Conservation (phyloP, 2,888 invertebrate genomes). For the Iphiclides podalirius region DNA sequence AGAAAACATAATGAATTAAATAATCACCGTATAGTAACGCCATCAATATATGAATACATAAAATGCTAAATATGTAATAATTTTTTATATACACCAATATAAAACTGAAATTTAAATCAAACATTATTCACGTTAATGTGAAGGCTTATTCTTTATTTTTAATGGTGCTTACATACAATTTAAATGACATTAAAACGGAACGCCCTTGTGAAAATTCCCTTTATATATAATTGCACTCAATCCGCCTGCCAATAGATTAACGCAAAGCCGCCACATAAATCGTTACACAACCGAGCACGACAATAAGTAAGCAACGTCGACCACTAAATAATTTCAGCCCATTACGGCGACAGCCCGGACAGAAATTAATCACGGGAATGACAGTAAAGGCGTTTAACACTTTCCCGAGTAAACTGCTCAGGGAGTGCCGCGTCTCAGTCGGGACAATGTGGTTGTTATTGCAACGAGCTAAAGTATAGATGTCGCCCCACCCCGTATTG, state of each 20-base stretch:
- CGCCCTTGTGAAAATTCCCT: neutral
- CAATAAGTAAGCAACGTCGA: constrained; percentile 67
- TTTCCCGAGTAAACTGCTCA: constrained; percentile 46
- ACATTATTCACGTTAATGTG: too few relatives aligned
- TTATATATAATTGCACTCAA: constrained; percentile 3
- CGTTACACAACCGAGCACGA: constrained; percentile 50
- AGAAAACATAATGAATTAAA: too few relatives aligned
- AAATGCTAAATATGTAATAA: too few relatives aligned
- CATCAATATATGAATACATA: too few relatives aligned
- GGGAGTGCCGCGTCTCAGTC: constrained; percentile 9
- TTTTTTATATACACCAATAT: too few relatives aligned
- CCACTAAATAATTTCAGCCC: constrained; percentile 77
- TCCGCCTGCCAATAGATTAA: constrained; percentile 37
- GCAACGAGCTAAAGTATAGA: constrained; percentile 26
- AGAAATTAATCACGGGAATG: constrained; percentile 75
- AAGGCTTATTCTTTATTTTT: too few relatives aligned
- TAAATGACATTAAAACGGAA: constrained; percentile 15
- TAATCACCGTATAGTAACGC: too few relatives aligned
- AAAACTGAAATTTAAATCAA: too few relatives aligned
- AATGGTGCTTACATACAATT: too few relatives aligned
- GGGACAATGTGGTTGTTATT: constrained; percentile 33
- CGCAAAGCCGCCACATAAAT: constrained; percentile 42
- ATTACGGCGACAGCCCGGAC: constrained; percentile 70
- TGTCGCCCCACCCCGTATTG: constrained; percentile 3
- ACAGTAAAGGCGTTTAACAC: constrained; percentile 73